phyloP scores from a whole-genome alignment of 2,888 invertebrate species.

The Dendrolimus houi region DNA sequence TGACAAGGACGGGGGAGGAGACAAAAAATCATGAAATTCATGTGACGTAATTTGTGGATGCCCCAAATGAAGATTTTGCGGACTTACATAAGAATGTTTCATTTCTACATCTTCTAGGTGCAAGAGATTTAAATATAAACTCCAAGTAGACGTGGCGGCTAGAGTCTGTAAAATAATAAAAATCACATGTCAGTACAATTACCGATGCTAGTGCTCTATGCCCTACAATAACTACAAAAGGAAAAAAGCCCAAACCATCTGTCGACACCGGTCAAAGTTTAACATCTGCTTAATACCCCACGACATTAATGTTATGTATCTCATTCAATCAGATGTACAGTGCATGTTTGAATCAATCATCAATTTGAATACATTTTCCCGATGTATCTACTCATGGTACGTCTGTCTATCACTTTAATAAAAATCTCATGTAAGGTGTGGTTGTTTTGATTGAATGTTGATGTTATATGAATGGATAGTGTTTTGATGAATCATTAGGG shows the following conservation, averaged over 20 bases:
- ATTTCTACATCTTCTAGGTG: no score
- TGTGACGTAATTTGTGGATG: no score
- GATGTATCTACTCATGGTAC: slow-evolving; percentile 24
- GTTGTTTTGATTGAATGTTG: slow-evolving; percentile 29
- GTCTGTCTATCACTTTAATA: slow-evolving; percentile 41
- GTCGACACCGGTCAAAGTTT: slow-evolving; percentile 57
- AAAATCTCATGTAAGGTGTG: slow-evolving; percentile 22
- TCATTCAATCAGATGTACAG: slow-evolving; percentile 62
- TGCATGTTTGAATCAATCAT: slow-evolving; percentile 70
- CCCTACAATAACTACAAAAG: background rate
- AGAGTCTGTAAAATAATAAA: no score
- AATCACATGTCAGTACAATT: background rate
- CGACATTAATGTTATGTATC: slow-evolving; percentile 71
- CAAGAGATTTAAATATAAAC: no score
- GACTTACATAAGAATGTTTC: no score
- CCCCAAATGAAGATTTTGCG: no score
- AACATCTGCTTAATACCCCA: slow-evolving; percentile 42
- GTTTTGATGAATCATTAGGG: slow-evolving; percentile 16
- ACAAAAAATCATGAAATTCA: no score
- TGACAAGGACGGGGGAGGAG: no score
- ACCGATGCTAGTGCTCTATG: background rate
- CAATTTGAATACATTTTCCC: slow-evolving; percentile 68
- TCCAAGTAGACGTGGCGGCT: no score
- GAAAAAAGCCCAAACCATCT: slow-evolving; percentile 30
- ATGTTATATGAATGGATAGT: slow-evolving; percentile 39